These are phyloP conservation scores for Hippopotamyrus pictus DNA, from an alignment of 2,797 vertebrate species.

Conservation along the genomic window DNA sequence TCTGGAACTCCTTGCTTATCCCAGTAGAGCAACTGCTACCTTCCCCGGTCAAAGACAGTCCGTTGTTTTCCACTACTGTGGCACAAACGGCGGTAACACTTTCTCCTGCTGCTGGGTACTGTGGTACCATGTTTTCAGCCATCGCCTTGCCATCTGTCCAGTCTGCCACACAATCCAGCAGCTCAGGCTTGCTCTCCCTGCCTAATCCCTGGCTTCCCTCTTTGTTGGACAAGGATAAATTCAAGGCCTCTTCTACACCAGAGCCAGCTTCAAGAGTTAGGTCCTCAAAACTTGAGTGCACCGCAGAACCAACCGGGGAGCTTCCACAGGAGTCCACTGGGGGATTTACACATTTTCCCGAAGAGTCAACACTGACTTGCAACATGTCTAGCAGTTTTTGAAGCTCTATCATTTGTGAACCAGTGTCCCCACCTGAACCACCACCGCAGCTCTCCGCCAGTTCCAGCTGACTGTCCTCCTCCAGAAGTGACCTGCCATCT, in stretches of 20 bases:
- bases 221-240: slow-evolving; percentile 20
- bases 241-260: slow-evolving; percentile 17
- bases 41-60: slow-evolving; percentile 23
- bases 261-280: slow-evolving; percentile 16
- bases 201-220: slow-evolving; percentile 20
- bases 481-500: background rate
- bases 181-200: slow-evolving; percentile 32
- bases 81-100: background rate
- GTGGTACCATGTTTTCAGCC: slow-evolving; percentile 3
- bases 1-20: slow-evolving; percentile 38
- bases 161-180: slow-evolving; percentile 59
- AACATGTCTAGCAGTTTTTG: slow-evolving; percentile 61
- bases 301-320: slow-evolving; percentile 20
- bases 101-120: background rate
- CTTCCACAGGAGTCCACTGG: background rate
- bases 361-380: slow-evolving; percentile 42
- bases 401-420: slow-evolving; percentile 45
- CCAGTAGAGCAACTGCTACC: slow-evolving; percentile 23
- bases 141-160: slow-evolving; percentile 40
- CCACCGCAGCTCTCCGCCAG: slow-evolving; percentile 17
- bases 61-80: slow-evolving; percentile 30
- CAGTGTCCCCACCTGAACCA: background rate
- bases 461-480: background rate
- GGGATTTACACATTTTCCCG: slow-evolving; percentile 18
- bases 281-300: slow-evolving; percentile 28